A percentile compares a stretch with the other conserved stretches of the same genome.
Conservation (phyloP, 2,113 vertebrate species). For the Mellivora capensis region DNA sequence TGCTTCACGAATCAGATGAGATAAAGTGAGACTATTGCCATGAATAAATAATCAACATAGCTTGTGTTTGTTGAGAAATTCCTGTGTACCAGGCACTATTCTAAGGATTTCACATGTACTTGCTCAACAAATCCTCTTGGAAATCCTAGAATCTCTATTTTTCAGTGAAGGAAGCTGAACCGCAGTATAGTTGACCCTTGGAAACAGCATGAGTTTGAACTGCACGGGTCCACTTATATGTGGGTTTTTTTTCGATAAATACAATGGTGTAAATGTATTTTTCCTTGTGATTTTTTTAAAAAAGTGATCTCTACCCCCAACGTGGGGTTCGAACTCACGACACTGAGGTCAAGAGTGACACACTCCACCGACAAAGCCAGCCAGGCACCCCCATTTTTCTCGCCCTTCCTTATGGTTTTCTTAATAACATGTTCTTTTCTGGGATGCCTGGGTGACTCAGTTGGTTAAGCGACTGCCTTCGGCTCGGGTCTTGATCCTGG, state of each 20-base stretch:
- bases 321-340: neutral
- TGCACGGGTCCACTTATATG: neutral
- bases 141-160: slow-evolving; percentile 22
- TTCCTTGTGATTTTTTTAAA: neutral
- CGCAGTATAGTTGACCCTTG: neutral
- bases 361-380: neutral
- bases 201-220: neutral
- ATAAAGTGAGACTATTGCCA: neutral
- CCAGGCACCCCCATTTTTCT: neutral
- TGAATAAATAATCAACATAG: neutral
- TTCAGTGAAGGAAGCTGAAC: neutral
- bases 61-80: neutral
- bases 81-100: neutral
- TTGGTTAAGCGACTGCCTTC: too few species aligned
- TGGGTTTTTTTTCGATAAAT: neutral
- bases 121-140: neutral
- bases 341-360: neutral
- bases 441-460: too few species aligned
- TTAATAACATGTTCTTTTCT: neutral
- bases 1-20: slow-evolving; percentile 9
- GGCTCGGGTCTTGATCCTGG: too few species aligned
- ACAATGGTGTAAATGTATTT: neutral
- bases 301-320: neutral
- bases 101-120: neutral
- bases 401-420: neutral